A percentile compares a stretch with the other conserved stretches of the same genome.
phyloP scores from a whole-genome alignment of 2,888 invertebrate genomes.

The Conops quadrifasciatus region DNA sequence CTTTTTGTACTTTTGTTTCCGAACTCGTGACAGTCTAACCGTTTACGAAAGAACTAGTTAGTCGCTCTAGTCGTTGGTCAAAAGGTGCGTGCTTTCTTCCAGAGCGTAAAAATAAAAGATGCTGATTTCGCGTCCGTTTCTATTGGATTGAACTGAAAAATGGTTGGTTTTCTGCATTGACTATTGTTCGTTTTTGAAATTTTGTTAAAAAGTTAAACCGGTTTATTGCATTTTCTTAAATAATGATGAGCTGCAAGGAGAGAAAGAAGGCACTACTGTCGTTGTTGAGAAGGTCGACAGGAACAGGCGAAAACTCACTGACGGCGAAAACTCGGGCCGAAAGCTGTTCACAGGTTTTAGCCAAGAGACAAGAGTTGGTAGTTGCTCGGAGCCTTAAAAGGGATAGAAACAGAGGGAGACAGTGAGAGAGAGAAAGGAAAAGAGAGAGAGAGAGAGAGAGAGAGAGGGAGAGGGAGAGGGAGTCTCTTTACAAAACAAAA shows the following conservation, averaged over 20 bases:
- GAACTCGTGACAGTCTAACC: constrained; percentile 36
- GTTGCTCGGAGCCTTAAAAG: too few species aligned
- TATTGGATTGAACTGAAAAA: constrained; percentile 59
- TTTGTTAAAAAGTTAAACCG: constrained; percentile 51
- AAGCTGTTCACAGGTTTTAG: too few species aligned
- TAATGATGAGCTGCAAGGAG: constrained; percentile 59
- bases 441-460: background rate
- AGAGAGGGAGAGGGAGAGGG: background rate
- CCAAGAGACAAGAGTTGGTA: too few species aligned
- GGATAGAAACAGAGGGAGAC: too few species aligned
- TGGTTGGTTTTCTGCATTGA: constrained; percentile 53
- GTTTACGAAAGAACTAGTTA: constrained; percentile 36
- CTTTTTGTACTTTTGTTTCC: constrained; percentile 48
- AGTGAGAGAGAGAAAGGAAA: background rate
- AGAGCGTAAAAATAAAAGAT: too few species aligned
- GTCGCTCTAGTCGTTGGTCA: constrained; percentile 14
- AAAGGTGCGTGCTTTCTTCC: too few species aligned
- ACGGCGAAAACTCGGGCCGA: too few species aligned
- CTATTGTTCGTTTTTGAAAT: constrained; percentile 52
- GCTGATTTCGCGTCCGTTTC: constrained; percentile 51
- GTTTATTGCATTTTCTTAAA: constrained; percentile 61
- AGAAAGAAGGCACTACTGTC: too few species aligned
- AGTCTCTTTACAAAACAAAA: too few species aligned
- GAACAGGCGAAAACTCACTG: too few species aligned
- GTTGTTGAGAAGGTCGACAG: too few species aligned